Percentiles rank a stretch among this genome's conserved stretches.
Evolutionary conservation across 2,797 vertebrate genomes (phyloP).

Genomic region (Dipus sagitta): DNA sequence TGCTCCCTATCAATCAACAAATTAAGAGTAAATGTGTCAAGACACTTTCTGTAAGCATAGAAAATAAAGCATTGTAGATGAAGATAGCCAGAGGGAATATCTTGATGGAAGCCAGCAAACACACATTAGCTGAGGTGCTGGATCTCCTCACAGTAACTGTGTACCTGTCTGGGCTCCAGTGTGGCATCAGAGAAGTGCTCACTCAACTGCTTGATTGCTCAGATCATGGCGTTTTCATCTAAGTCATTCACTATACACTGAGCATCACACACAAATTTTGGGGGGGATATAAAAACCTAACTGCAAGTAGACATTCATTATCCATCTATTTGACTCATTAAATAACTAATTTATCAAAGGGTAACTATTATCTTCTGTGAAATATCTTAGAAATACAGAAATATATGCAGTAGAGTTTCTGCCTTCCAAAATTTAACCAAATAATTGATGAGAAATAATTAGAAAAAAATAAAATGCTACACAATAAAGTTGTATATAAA

Average conservation of each 20-base stretch:
- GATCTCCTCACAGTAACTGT: conserved; percentile 80
- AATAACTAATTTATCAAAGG: background rate
- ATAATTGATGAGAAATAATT: background rate
- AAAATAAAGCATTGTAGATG: conserved; percentile 82
- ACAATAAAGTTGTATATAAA: background rate
- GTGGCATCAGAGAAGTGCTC: conserved; percentile 74
- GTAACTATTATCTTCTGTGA: background rate
- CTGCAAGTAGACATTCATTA: background rate
- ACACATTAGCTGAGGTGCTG: conserved; percentile 67
- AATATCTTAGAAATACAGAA: no score
- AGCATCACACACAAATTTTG: background rate
- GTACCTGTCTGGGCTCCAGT: conserved; percentile 67
- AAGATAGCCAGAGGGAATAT: conserved; percentile 74
- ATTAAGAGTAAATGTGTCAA: background rate
- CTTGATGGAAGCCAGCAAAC: conserved; percentile 79
- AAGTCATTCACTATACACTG: conserved; percentile 36
- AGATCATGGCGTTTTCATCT: conserved; percentile 61
- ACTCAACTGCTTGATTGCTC: conserved; percentile 59
- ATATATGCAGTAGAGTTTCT: no score
- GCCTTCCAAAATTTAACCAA: no score
- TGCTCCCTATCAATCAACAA: conserved; percentile 50
- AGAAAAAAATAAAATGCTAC: background rate
- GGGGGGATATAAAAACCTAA: background rate
- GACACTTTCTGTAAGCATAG: conserved; percentile 71
- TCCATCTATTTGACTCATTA: conserved; percentile 37